These are phyloP conservation scores for Phalanger gymnotis DNA, from an alignment of 2,797 vertebrate species.

Conservation along the genomic window DNA sequence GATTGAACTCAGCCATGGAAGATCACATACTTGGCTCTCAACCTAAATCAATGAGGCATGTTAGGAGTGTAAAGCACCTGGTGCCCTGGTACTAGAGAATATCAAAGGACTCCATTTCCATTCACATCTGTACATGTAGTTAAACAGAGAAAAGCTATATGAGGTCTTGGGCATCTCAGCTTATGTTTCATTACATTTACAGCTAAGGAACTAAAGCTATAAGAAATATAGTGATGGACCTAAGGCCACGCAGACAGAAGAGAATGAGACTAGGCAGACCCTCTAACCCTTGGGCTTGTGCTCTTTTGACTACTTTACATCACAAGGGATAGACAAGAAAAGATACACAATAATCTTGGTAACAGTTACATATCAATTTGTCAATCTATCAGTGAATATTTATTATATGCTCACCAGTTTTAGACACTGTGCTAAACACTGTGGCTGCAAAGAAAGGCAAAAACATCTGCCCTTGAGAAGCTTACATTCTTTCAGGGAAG, in stretches of 20 bases:
- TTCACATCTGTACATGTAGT: neutral
- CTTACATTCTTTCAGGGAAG: neutral
- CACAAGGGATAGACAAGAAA: neutral
- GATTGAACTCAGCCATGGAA: neutral
- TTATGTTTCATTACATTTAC: neutral
- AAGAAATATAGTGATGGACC: neutral
- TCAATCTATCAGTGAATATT: neutral
- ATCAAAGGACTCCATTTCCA: neutral
- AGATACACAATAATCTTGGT: neutral
- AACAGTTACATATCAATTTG: neutral
- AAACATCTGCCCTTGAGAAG: neutral
- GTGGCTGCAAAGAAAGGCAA: neutral
- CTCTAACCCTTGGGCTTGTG: neutral
- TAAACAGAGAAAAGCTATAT: neutral
- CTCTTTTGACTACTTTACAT: neutral
- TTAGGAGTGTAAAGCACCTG: neutral
- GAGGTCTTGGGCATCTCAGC: neutral
- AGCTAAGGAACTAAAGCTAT: neutral
- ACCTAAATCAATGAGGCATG: neutral
- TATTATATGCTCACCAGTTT: neutral
- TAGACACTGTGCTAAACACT: neutral
- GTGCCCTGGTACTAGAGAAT: neutral
- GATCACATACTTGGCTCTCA: neutral
- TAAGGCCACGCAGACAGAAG: neutral
- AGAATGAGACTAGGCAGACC: neutral